phyloP scores from a whole-genome alignment of 2,888 invertebrate genomes.

The Agrotis puta region DNA sequence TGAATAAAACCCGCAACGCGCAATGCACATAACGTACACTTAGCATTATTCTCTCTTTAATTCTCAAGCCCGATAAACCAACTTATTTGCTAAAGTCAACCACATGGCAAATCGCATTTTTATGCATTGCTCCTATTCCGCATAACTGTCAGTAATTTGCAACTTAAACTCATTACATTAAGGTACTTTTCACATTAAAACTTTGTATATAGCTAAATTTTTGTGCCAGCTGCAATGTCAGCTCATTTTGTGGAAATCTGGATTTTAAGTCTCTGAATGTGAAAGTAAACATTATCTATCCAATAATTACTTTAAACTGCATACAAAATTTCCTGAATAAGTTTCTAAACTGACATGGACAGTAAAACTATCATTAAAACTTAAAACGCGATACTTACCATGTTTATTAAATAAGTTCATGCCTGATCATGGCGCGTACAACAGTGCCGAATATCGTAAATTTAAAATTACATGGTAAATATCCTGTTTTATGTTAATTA shows the following conservation, averaged over 20 bases:
- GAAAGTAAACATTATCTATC: neutral
- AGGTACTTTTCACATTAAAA: conserved; percentile 50
- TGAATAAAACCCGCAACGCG: too few relatives aligned
- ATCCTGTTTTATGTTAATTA: too few relatives aligned
- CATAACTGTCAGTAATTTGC: conserved; percentile 34
- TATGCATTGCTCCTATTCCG: conserved; percentile 6
- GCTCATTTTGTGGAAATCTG: conserved; percentile 13
- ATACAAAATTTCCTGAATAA: too few relatives aligned
- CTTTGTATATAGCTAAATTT: conserved; percentile 25
- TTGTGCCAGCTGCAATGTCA: conserved; percentile 21
- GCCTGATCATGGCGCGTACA: too few relatives aligned
- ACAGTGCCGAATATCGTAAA: too few relatives aligned
- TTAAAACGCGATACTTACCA: too few relatives aligned
- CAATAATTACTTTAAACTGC: too few relatives aligned
- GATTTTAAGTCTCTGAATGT: neutral
- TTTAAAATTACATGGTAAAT: too few relatives aligned
- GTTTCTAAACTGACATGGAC: too few relatives aligned
- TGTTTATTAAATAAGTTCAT: too few relatives aligned
- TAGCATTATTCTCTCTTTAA: neutral
- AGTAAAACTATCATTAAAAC: too few relatives aligned
- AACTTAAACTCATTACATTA: conserved; percentile 39
- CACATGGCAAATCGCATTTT: conserved; percentile 22
- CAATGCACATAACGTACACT: too few relatives aligned
- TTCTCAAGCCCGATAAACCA: neutral
- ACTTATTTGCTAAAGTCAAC: neutral